Percentiles rank a stretch among this genome's conserved stretches.
Evolutionary conservation across 2,888 invertebrate species (phyloP).

Genomic region (Eupeodes latifasciatus): DNA sequence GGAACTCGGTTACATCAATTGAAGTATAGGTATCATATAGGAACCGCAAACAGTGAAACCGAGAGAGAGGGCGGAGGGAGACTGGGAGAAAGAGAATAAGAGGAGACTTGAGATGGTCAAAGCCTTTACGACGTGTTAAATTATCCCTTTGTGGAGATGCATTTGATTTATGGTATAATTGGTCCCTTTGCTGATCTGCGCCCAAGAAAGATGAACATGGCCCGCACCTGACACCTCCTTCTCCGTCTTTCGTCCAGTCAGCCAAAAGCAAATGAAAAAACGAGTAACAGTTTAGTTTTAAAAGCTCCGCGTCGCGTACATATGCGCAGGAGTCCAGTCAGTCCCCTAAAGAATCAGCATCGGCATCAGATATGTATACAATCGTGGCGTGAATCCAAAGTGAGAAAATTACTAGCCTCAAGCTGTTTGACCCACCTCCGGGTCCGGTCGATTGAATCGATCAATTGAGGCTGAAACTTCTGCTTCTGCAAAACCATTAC

Average conservation of each 20-base stretch:
- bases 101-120: neutral
- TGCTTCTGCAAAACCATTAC: neutral
- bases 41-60: neutral
- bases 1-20: neutral
- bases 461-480: conserved; percentile 52
- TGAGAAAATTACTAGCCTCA: conserved; percentile 73
- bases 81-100: neutral
- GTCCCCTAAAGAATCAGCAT: neutral
- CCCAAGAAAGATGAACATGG: conserved; percentile 8
- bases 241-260: neutral
- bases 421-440: conserved; percentile 66
- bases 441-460: conserved; percentile 64
- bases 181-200: conserved; percentile 55
- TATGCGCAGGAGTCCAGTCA: conserved; percentile 41
- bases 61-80: neutral
- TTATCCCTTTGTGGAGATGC: conserved; percentile 63
- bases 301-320: conserved; percentile 31
- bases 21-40: neutral
- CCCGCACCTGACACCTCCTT: neutral
- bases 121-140: conserved; percentile 64
- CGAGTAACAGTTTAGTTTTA: conserved; percentile 34
- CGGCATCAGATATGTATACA: conserved; percentile 2
- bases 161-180: conserved; percentile 75
- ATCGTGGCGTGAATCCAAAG: conserved; percentile 66
- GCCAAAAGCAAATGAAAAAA: neutral